phyloP scores from a whole-genome alignment of 2,797 vertebrate genomes.

The Dryobates pubescens region DNA sequence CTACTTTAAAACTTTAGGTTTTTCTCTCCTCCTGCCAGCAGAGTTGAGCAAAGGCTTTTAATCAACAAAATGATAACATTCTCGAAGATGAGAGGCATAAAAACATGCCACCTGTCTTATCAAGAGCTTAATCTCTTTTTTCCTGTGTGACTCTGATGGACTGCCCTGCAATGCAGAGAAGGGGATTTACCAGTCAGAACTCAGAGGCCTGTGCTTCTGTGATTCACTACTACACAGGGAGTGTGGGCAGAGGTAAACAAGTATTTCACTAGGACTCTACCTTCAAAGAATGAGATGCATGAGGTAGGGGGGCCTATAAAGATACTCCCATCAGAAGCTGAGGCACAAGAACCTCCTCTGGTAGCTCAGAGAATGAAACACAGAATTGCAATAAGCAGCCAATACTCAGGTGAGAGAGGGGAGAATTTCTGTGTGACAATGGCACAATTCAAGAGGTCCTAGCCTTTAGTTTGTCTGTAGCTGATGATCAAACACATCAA shows the following conservation, averaged over 20 bases:
- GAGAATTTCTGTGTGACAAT: neutral
- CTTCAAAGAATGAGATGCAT: neutral
- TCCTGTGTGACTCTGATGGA: neutral
- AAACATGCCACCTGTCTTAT: neutral
- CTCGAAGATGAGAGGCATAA: neutral
- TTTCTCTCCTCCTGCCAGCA: neutral
- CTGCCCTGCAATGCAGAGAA: neutral
- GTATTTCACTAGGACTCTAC: neutral
- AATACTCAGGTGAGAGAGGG: neutral
- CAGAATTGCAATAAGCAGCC: neutral
- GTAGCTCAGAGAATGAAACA: neutral
- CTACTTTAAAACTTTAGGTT: neutral
- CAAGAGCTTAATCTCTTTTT: neutral
- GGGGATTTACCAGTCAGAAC: constrained; percentile 3
- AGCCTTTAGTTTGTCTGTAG: neutral
- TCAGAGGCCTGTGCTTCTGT: neutral
- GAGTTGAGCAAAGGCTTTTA: neutral
- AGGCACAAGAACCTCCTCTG: neutral
- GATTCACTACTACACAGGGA: neutral
- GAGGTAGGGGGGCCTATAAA: neutral
- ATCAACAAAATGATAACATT: neutral
- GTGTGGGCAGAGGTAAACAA: neutral
- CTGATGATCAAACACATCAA: neutral
- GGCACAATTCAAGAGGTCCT: neutral
- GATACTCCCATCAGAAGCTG: neutral